Conservation (phyloP, 1,140 invertebrate genomes). For the Zaprionus davidi region DNA sequence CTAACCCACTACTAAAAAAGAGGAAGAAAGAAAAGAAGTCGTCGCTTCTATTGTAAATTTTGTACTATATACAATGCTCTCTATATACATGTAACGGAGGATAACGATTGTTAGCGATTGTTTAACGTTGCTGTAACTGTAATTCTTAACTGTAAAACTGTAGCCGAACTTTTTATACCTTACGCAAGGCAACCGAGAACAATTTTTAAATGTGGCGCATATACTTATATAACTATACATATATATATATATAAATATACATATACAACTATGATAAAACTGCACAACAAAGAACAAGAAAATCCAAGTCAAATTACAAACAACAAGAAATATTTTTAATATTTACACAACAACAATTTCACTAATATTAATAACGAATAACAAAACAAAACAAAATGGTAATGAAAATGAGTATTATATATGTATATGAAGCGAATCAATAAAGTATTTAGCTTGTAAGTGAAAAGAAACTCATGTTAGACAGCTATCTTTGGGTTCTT, state of each 20-base stretch:
- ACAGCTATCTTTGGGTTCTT: conserved; percentile 8
- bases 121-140: conserved; percentile 47
- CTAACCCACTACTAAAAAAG: background rate
- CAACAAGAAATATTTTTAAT: conserved; percentile 62
- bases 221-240: conserved; percentile 15
- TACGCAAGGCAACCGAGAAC: conserved; percentile 57
- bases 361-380: conserved; percentile 49
- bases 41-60: conserved; percentile 78
- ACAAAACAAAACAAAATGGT: conserved; percentile 9
- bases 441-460: conserved; percentile 31
- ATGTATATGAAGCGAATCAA: conserved; percentile 18
- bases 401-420: conserved; percentile 52
- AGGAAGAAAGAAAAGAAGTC: conserved; percentile 38
- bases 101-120: conserved; percentile 47
- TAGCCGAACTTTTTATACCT: conserved; percentile 77
- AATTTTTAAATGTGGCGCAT: conserved; percentile 47
- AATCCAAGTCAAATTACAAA: conserved; percentile 74
- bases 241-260: conserved; percentile 8
- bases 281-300: conserved; percentile 40
- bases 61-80: conserved; percentile 77
- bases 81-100: conserved; percentile 35
- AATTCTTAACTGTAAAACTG: conserved; percentile 73
- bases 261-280: conserved; percentile 21
- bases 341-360: conserved; percentile 65
- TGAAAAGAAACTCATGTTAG: conserved; percentile 6